Evolutionary conservation across 2,113 vertebrate species (phyloP).

Genomic region (Microtus richardsoni): DNA sequence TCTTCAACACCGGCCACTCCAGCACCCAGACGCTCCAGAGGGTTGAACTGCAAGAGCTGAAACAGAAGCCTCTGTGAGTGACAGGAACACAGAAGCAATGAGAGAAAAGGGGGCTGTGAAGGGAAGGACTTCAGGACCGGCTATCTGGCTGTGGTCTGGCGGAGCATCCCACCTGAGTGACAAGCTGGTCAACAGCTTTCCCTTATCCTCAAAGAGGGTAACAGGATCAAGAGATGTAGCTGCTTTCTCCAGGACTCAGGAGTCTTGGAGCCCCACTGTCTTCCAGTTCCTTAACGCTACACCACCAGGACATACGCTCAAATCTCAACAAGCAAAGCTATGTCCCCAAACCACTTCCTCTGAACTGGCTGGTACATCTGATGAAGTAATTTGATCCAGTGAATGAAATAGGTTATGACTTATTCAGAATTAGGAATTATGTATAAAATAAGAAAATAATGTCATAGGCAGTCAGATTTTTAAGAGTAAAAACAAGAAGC

Average conservation of each 20-base stretch:
- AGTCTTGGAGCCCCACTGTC: not conserved
- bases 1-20: slow-evolving; percentile 96
- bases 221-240: not conserved
- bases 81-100: slow-evolving; percentile 33
- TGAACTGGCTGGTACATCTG: not conserved
- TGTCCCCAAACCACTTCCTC: not conserved
- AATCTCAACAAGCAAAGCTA: not conserved
- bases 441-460: slow-evolving; percentile 12
- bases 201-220: not conserved
- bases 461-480: not conserved
- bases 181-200: not conserved
- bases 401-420: not conserved
- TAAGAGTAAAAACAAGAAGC: not conserved
- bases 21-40: slow-evolving; percentile 94
- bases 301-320: not conserved
- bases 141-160: not conserved
- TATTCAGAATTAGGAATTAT: not conserved
- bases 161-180: not conserved
- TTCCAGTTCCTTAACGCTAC: not conserved
- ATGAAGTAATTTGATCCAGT: not conserved
- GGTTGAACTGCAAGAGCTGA: slow-evolving; percentile 98
- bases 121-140: not conserved
- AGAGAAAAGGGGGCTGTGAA: not conserved
- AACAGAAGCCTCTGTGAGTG: slow-evolving; percentile 74
- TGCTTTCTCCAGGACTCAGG: not conserved